These are phyloP conservation scores for Notospermus geniculatus DNA, from an alignment of 1,140 invertebrate genomes.

Conservation along the genomic window DNA sequence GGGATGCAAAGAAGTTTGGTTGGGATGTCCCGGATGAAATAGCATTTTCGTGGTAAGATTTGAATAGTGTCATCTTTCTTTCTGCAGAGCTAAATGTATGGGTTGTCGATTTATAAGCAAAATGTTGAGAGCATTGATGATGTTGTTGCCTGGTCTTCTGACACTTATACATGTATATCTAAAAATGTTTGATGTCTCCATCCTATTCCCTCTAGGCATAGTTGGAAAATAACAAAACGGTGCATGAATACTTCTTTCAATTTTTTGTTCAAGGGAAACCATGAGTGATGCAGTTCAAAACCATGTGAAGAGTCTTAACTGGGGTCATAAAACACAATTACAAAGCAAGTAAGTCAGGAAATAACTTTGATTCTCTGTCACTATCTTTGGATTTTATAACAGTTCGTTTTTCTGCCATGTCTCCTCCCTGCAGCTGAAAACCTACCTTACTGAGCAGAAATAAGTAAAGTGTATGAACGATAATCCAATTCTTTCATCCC, in stretches of 20 bases:
- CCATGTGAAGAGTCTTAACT: constrained; percentile 88
- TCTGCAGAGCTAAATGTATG: neutral
- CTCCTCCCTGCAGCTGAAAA: no score
- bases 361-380: constrained; percentile 8
- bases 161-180: neutral
- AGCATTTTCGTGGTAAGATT: constrained; percentile 29
- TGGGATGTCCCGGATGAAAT: constrained; percentile 68
- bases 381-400: constrained; percentile 14
- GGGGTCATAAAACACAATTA: constrained; percentile 83
- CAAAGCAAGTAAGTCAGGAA: constrained; percentile 70
- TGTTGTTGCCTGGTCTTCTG: neutral
- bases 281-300: constrained; percentile 75
- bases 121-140: no score
- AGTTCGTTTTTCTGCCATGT: no score
- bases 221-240: no score
- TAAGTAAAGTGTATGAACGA: no score
- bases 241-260: no score
- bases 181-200: no score
- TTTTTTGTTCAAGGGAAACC: constrained; percentile 58
- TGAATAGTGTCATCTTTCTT: no score
- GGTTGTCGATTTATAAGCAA: neutral
- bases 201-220: no score
- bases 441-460: no score
- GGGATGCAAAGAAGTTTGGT: constrained; percentile 77
- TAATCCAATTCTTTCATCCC: no score